Conservation (phyloP, 2,888 invertebrate genomes). For the Lasioglossum figueresi region DNA sequence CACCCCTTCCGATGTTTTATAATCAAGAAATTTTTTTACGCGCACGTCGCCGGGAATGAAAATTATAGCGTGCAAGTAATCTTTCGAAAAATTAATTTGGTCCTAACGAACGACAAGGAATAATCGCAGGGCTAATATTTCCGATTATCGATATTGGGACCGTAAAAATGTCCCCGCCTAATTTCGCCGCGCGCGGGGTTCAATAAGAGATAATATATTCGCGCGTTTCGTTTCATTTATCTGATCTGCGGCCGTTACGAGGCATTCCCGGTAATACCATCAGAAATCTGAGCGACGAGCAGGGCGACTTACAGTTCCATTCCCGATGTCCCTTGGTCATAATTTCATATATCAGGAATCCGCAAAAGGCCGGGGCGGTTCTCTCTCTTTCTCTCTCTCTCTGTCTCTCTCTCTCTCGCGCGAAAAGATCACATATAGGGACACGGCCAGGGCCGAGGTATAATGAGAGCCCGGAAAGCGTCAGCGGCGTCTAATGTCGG, state of each 20-base stretch:
- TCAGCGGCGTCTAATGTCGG: slow-evolving; percentile 84
- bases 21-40: too few species aligned
- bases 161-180: slow-evolving; percentile 33
- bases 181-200: slow-evolving; percentile 13
- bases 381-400: not conserved
- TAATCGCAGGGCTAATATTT: not conserved
- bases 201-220: slow-evolving; percentile 37
- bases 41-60: not conserved
- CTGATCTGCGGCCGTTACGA: slow-evolving; percentile 52
- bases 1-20: too few species aligned
- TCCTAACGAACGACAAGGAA: not conserved
- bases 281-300: slow-evolving; percentile 37
- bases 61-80: not conserved
- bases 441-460: slow-evolving; percentile 64
- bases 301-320: slow-evolving; percentile 59
- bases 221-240: slow-evolving; percentile 64
- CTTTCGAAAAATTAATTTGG: not conserved
- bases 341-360: slow-evolving; percentile 81
- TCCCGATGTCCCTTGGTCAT: slow-evolving; percentile 73
- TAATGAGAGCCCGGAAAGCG: slow-evolving; percentile 83
- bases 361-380: slow-evolving; percentile 70
- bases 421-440: slow-evolving; percentile 79
- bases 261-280: slow-evolving; percentile 52
- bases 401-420: slow-evolving; percentile 54
- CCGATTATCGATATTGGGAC: not conserved